These are phyloP conservation scores for Patagioenas fasciata DNA, from an alignment of 2,113 vertebrate species.

Conservation along the genomic window DNA sequence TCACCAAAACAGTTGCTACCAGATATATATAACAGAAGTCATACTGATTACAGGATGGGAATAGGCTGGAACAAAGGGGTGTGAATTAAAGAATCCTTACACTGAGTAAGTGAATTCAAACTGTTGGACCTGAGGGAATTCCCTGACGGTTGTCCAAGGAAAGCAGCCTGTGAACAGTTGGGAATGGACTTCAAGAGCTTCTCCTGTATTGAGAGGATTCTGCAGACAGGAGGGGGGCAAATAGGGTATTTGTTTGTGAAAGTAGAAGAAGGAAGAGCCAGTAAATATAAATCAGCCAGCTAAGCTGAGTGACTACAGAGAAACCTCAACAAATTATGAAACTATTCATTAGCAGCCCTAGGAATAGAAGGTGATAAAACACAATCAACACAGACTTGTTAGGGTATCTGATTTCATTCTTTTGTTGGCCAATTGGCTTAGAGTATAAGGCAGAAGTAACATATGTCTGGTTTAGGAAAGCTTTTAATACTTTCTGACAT, in stretches of 20 bases:
- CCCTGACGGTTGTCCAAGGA: not conserved
- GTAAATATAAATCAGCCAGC: not conserved
- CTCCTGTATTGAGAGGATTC: not conserved
- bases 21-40: not conserved
- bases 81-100: not conserved
- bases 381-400: conserved; percentile 56
- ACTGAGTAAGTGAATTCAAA: not conserved
- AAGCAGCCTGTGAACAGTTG: not conserved
- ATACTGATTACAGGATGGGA: not conserved
- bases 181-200: not conserved
- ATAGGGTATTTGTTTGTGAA: not conserved
- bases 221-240: not conserved
- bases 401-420: conserved; percentile 46
- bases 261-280: not conserved
- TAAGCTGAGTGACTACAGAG: not conserved
- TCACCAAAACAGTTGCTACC: not conserved
- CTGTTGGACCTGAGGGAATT: not conserved
- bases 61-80: not conserved
- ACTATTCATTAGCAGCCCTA: conserved; percentile 36
- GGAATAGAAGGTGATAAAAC: conserved; percentile 40
- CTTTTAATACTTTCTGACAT: not conserved
- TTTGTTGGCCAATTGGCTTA: conserved; percentile 52
- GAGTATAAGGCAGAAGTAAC: conserved; percentile 21
- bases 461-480: conserved; percentile 33
- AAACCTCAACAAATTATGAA: conserved; percentile 29